Evolutionary conservation across 2,797 vertebrate species (phyloP), one percentile per base, ranked within the genome.

Genomic region (Chanos chanos): DNA sequence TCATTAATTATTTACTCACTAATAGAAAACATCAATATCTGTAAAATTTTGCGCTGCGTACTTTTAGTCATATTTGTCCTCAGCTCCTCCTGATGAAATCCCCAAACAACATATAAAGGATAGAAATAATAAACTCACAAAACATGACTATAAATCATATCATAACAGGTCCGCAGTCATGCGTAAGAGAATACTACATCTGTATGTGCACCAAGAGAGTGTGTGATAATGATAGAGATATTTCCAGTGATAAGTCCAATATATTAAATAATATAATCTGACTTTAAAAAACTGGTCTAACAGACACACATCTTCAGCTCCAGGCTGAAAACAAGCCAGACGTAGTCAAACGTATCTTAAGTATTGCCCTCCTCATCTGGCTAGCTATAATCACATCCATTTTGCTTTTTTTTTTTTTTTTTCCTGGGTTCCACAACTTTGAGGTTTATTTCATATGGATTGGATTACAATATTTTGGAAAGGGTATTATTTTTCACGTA

Each of bases 381-480:
- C 58, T 51, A 61, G 68, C 65, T 60, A 43, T 64, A 70, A 71
- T 71, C 61, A 55, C 68, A 51, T 67, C 62, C 44, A 48, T 63
- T 58, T 50, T 69, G 57, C 40, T 30, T 36, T 36, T 66, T 21
- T 41, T n/a, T n/a, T n/a, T n/a, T n/a, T n/a, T 71, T 54, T 62
- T 58, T 69, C 58, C 70, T 49, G 71, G 61, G 43, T 70, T 61
- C 58, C 50, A 71, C 66, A 66, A 67, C 61, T 41, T 58, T 68
- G 66, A 61, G 41, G 49, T 72, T 71, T 60, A 60, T 77, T 77
- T 81, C 66, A 81, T 66, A 78, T 67, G 49, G 72, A 75, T 75
- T 57, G 51, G 62, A 76, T 80, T 73, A 76, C 62, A 81, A n/a
- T 69, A 73, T 76, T 78, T 66, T 78, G 66, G 69, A 69, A 58